Percentiles rank a stretch among this genome's conserved stretches.
Conservation (phyloP, 2,113 vertebrate genomes). For the Sialia sialis region DNA sequence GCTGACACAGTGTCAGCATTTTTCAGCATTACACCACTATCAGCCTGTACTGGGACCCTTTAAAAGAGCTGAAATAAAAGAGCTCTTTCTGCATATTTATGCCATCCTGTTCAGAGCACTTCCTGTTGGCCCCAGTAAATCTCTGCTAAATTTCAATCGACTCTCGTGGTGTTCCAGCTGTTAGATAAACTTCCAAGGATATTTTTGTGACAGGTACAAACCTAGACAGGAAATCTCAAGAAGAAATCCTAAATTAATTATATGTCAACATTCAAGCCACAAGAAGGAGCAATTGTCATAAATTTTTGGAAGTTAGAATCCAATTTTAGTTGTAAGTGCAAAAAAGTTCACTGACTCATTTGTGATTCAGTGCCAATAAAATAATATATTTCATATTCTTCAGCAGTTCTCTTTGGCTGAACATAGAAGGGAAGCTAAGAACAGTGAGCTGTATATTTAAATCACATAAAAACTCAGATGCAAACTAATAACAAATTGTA, state of each 20-base stretch:
- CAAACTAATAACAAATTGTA: not conserved
- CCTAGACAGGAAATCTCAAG: conserved; percentile 70
- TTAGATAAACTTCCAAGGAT: conserved; percentile 74
- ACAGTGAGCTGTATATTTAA: conserved; percentile 36
- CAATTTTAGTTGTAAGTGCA: conserved; percentile 66
- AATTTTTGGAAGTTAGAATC: conserved; percentile 69
- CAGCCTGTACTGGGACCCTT: not conserved
- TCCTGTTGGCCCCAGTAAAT: conserved; percentile 59
- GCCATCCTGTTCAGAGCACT: conserved; percentile 53
- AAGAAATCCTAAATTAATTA: conserved; percentile 79
- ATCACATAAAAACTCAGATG: not conserved
- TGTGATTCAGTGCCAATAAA: conserved; percentile 66
- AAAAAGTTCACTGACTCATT: conserved; percentile 63
- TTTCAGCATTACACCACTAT: conserved; percentile 13
- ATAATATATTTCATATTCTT: conserved; percentile 73
- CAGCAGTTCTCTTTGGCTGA: conserved; percentile 69
- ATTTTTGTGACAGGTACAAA: conserved; percentile 78
- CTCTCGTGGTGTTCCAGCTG: conserved; percentile 54
- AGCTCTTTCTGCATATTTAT: conserved; percentile 55
- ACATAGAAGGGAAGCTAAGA: conserved; percentile 43
- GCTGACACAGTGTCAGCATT: conserved; percentile 18
- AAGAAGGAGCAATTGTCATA: conserved; percentile 80
- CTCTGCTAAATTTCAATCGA: conserved; percentile 21
- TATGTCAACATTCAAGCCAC: conserved; percentile 77
- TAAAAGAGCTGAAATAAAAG: conserved; percentile 13